Evolutionary conservation across 2,113 vertebrate genomes (phyloP).

Genomic region (Halichoeres trimaculatus): DNA sequence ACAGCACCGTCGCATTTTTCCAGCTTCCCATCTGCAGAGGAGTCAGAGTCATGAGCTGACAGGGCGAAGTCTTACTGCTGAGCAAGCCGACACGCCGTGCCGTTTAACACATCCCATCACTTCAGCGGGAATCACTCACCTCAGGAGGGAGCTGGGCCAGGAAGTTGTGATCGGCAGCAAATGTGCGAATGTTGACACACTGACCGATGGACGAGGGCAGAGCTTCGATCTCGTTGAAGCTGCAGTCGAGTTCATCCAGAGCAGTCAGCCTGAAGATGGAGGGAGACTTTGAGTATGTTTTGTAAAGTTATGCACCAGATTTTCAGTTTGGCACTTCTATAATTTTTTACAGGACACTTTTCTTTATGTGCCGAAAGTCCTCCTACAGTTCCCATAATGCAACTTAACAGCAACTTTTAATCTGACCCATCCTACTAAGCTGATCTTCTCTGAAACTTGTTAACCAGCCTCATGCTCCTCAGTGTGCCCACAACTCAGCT

Average conservation of each 20-base stretch:
- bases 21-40: conserved; percentile 92
- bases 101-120: not conserved
- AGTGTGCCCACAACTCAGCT: no score
- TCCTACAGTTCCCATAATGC: no score
- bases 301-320: no score
- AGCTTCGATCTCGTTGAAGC: conserved; percentile 97
- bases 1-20: conserved; percentile 93
- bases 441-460: no score
- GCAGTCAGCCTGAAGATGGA: conserved; percentile 82
- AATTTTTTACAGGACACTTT: no score
- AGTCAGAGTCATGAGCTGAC: not conserved
- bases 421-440: no score
- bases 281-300: not conserved
- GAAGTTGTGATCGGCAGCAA: conserved; percentile 98
- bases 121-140: conserved; percentile 75
- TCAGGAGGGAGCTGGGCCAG: conserved; percentile 92
- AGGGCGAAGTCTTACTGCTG: not conserved
- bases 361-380: no score
- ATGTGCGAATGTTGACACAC: conserved; percentile 90
- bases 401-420: no score
- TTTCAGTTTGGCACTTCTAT: no score
- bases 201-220: conserved; percentile 92
- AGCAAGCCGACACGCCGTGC: not conserved
- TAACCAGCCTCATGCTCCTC: no score
- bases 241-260: conserved; percentile 96